These are phyloP conservation scores for Eurois occulta DNA, from an alignment of 2,888 invertebrate genomes.

Conservation along the genomic window DNA sequence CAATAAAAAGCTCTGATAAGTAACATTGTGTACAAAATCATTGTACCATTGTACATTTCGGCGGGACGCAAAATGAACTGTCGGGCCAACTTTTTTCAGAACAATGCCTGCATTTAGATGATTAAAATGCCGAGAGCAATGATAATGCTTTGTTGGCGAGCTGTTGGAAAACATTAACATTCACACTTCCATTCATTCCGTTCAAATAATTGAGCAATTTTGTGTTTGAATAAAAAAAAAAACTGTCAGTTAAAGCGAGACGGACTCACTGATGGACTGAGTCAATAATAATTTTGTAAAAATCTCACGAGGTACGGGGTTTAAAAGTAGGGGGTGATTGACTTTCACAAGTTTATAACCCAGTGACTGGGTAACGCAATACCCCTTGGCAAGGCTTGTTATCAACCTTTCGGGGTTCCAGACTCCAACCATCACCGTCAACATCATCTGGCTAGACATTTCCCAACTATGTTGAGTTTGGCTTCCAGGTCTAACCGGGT, in stretches of 20 bases:
- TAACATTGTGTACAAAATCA: conserved; percentile 42
- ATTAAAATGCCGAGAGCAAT: conserved; percentile 59
- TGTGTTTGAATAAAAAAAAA: conserved; percentile 9
- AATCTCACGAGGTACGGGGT: background rate
- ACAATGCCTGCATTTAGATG: conserved; percentile 60
- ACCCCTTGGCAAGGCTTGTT: background rate
- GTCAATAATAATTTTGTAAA: background rate
- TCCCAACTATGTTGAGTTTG: no score
- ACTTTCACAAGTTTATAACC: background rate
- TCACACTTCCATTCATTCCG: conserved; percentile 51
- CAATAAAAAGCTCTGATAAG: conserved; percentile 43
- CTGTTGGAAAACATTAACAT: conserved; percentile 52
- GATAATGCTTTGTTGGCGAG: conserved; percentile 55
- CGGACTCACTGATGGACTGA: background rate
- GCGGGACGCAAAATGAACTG: conserved; percentile 51
- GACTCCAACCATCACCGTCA: background rate
- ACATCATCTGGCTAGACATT: background rate
- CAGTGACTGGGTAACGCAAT: background rate
- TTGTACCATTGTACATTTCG: conserved; percentile 49
- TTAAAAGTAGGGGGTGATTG: background rate
- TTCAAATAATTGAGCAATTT: conserved; percentile 49
- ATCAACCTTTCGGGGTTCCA: background rate
- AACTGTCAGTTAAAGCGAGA: background rate
- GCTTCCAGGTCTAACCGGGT: no score
- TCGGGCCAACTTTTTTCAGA: conserved; percentile 47